A percentile compares a stretch with the other conserved stretches of the same genome.
Conservation (phyloP, 2,888 invertebrate species). For the Rhyacophila evoluta region DNA sequence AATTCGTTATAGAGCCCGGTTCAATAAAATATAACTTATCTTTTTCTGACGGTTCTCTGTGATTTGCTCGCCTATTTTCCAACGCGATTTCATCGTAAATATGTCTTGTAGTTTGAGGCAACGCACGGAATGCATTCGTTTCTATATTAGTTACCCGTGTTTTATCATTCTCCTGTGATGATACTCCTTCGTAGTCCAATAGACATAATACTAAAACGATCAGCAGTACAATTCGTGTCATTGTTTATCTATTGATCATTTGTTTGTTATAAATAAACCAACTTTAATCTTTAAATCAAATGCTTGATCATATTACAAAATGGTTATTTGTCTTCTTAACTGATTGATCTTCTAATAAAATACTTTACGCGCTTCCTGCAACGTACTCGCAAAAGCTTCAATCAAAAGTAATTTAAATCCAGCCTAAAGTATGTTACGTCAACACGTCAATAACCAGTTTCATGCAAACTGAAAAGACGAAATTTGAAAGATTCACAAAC, state of each 20-base stretch:
- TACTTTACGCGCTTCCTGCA: too few species aligned
- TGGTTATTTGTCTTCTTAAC: too few species aligned
- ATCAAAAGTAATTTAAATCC: neutral
- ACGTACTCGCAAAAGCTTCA: too few species aligned
- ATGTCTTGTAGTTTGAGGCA: neutral
- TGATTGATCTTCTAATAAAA: too few species aligned
- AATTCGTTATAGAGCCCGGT: constrained; percentile 46
- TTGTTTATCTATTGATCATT: neutral
- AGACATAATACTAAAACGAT: neutral
- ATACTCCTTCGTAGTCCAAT: neutral
- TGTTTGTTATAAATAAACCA: too few species aligned
- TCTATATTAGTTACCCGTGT: neutral
- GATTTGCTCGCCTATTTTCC: neutral
- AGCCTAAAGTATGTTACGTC: constrained; percentile 6
- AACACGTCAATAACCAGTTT: constrained; percentile 17
- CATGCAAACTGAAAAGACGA: neutral
- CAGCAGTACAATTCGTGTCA: neutral
- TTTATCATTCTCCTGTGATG: neutral
- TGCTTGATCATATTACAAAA: too few species aligned
- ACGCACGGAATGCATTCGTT: neutral
- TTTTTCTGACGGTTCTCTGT: neutral
- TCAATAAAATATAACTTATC: constrained; percentile 28
- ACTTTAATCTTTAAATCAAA: too few species aligned
- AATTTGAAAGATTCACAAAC: constrained; percentile 30
- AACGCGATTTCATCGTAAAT: constrained; percentile 25